Percentiles rank a stretch among this genome's conserved stretches.
Evolutionary conservation across 2,113 vertebrate genomes (phyloP).

Genomic region (Stegostoma tigrinum): DNA sequence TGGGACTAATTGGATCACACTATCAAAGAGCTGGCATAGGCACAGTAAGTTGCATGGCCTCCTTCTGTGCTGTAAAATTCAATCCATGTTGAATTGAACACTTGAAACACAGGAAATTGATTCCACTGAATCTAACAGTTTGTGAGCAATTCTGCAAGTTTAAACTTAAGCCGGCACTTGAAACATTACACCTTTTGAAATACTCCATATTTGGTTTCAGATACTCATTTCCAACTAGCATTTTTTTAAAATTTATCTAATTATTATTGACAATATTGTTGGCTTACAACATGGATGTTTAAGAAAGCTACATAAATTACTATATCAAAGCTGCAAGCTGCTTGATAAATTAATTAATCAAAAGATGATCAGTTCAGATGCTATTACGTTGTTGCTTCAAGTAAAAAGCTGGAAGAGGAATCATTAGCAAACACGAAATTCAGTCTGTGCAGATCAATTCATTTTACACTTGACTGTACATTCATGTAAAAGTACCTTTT

Average conservation of each 20-base stretch:
- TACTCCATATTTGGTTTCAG: background rate
- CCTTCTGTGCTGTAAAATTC: conserved; percentile 16
- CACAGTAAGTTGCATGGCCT: background rate
- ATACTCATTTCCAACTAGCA: background rate
- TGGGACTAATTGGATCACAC: background rate
- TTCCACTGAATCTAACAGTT: background rate
- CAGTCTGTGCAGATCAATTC: conserved; percentile 88
- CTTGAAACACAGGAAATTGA: conserved; percentile 20
- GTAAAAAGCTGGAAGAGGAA: conserved; percentile 55
- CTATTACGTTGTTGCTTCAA: conserved; percentile 18
- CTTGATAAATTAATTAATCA: conserved; percentile 29
- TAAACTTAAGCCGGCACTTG: background rate
- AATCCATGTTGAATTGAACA: background rate
- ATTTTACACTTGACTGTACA: conserved; percentile 94
- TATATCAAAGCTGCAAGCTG: conserved; percentile 17
- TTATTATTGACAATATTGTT: background rate
- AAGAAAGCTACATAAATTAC: background rate
- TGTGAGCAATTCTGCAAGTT: background rate
- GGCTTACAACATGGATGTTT: background rate
- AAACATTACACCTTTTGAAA: background rate
- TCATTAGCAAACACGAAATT: conserved; percentile 79
- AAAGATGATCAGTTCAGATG: conserved; percentile 14
- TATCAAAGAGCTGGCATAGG: background rate
- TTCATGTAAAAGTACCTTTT: conserved; percentile 93
- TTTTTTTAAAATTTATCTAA: background rate